Evolutionary conservation across 2,113 vertebrate genomes (phyloP).

Genomic region (Otis tarda): DNA sequence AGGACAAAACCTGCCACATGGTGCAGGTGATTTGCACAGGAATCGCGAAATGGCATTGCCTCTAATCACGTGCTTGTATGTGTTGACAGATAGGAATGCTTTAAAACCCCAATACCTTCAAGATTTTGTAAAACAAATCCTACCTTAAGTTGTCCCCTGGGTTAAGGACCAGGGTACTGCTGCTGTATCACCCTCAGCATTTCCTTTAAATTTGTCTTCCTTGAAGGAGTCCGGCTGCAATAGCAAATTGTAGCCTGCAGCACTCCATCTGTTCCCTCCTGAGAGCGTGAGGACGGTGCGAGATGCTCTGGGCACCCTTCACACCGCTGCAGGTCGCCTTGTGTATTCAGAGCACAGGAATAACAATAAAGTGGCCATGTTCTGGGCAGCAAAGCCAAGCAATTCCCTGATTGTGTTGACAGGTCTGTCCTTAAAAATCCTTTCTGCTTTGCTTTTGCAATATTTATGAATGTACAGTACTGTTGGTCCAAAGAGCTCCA

Average conservation of each 20-base stretch:
- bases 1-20: background rate
- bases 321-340: background rate
- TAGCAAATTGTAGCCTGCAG: constrained; percentile 18
- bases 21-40: background rate
- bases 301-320: background rate
- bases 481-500: background rate
- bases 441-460: background rate
- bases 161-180: background rate
- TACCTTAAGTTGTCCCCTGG: background rate
- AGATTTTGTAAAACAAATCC: background rate
- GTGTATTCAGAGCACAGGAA: background rate
- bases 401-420: background rate
- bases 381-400: background rate
- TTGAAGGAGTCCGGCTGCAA: background rate
- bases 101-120: constrained; percentile 6
- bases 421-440: constrained; percentile 1
- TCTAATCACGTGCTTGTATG: background rate
- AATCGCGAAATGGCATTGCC: background rate
- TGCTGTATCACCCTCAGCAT: background rate
- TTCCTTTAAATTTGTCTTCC: background rate
- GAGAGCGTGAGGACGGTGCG: background rate
- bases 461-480: background rate
- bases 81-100: background rate
- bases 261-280: constrained; percentile 1
- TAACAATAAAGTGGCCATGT: background rate